These are phyloP conservation scores for Pandion haliaetus DNA, from an alignment of 2,113 vertebrate species.

Conservation along the genomic window DNA sequence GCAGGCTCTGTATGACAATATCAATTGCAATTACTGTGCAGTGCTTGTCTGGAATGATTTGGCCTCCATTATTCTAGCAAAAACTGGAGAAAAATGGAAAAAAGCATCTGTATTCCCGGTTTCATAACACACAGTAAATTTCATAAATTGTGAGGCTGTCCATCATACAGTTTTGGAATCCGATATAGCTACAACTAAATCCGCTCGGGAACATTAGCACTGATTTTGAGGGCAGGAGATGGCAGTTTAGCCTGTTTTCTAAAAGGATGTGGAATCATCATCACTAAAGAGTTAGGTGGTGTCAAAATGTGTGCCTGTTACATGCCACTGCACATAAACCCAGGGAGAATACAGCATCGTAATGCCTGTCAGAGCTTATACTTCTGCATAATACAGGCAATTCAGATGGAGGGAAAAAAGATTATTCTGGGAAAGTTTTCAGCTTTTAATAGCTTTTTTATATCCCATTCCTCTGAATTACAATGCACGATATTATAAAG, in stretches of 20 bases:
- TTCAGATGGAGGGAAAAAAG: neutral
- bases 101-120: neutral
- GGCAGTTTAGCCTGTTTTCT: neutral
- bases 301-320: neutral
- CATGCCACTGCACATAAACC: neutral
- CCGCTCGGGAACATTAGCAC: neutral
- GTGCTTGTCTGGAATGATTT: neutral
- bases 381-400: neutral
- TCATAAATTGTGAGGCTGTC: neutral
- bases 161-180: neutral
- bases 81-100: neutral
- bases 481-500: neutral
- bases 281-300: neutral
- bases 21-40: neutral
- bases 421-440: neutral
- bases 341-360: neutral
- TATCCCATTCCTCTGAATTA: slow-evolving; percentile 9
- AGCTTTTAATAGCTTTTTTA: slow-evolving; percentile 14
- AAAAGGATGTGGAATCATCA: neutral
- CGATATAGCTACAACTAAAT: neutral
- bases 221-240: neutral
- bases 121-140: neutral
- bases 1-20: neutral
- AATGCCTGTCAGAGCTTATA: neutral
- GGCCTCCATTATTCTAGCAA: neutral